These are phyloP conservation scores for Epiperipatus broadwayi DNA, from an alignment of 2,888 invertebrate species.

Conservation along the genomic window DNA sequence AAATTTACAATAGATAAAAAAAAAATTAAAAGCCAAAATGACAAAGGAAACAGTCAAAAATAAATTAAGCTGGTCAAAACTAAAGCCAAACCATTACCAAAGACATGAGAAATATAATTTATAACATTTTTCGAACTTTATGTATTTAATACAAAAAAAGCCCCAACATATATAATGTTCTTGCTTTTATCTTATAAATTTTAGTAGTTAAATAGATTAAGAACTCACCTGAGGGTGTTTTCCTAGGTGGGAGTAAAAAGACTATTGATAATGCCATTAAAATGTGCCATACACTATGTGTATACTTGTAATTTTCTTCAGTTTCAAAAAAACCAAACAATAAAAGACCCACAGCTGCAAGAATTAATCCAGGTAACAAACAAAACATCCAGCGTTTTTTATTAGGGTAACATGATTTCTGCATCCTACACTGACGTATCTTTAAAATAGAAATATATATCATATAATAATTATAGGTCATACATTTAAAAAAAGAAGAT, in stretches of 20 bases:
- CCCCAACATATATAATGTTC: neutral
- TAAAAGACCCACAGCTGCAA: conserved; percentile 51
- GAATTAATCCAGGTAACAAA: conserved; percentile 39
- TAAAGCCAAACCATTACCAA: too few relatives aligned
- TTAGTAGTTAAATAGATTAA: conserved; percentile 8
- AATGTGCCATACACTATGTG: conserved; percentile 75
- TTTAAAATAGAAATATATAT: conserved; percentile 19
- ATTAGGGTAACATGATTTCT: conserved; percentile 39
- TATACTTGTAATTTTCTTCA: conserved; percentile 62
- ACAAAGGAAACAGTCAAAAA: too few relatives aligned
- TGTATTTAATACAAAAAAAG: too few relatives aligned
- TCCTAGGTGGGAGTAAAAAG: conserved; percentile 44
- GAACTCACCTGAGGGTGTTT: conserved; percentile 13
- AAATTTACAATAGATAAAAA: too few relatives aligned
- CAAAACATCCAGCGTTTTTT: conserved; percentile 38
- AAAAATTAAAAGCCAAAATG: too few relatives aligned
- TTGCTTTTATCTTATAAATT: neutral
- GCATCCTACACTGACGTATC: conserved; percentile 39
- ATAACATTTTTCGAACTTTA: too few relatives aligned
- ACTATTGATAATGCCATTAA: conserved; percentile 59
- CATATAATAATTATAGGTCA: too few relatives aligned
- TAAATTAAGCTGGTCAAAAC: too few relatives aligned
- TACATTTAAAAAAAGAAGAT: too few relatives aligned
- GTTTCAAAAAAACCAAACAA: conserved; percentile 70
- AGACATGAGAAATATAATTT: too few relatives aligned